A percentile compares a stretch with the other conserved stretches of the same genome.
phyloP scores from a whole-genome alignment of 2,797 vertebrate species.

The Gallinago stenura region DNA sequence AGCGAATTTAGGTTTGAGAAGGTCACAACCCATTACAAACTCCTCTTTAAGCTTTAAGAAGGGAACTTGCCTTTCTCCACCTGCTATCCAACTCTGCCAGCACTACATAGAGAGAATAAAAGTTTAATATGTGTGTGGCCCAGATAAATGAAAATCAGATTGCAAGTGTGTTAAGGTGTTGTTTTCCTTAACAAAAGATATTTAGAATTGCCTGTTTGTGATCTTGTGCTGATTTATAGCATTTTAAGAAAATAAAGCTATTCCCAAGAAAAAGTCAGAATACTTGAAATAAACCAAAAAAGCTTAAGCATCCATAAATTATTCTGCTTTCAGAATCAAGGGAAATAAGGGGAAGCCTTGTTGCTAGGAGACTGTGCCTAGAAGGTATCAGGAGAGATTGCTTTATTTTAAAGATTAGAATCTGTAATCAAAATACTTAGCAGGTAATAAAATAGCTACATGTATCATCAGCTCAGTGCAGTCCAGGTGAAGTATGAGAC shows the following conservation, averaged over 20 bases:
- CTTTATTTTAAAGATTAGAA: conserved; percentile 47
- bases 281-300: neutral
- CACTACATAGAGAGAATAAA: neutral
- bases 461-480: neutral
- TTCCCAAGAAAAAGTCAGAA: neutral
- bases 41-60: neutral
- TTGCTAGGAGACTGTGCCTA: conserved; percentile 47
- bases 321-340: neutral
- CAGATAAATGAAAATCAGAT: neutral
- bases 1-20: neutral
- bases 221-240: neutral
- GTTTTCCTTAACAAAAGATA: neutral
- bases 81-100: neutral
- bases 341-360: neutral
- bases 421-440: conserved; percentile 37
- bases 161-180: neutral
- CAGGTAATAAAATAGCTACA: neutral
- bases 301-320: neutral
- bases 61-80: neutral
- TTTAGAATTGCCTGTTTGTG: neutral
- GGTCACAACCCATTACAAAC: neutral
- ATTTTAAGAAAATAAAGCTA: neutral
- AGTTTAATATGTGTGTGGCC: neutral
- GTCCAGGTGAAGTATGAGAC: neutral
- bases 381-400: neutral